These are phyloP conservation scores for Chauna torquata DNA, from an alignment of 2,113 vertebrate genomes.

Conservation along the genomic window DNA sequence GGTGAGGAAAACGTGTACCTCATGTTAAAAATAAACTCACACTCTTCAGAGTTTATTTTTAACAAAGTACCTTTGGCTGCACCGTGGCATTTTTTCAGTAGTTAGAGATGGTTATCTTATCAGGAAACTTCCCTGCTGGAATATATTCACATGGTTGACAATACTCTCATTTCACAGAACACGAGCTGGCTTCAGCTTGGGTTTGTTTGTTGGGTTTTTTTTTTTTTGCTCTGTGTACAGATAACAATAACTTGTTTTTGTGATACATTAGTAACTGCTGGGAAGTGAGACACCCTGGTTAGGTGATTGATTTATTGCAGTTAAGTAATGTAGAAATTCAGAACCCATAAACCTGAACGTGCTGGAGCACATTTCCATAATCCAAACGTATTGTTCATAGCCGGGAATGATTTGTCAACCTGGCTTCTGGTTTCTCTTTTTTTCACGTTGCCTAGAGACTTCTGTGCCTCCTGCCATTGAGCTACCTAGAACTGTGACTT, in stretches of 20 bases:
- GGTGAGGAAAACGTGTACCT: background rate
- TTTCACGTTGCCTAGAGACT: background rate
- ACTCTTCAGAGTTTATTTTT: background rate
- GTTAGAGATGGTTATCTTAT: background rate
- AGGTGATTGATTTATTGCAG: background rate
- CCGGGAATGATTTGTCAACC: background rate
- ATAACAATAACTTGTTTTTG: background rate
- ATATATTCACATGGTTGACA: background rate
- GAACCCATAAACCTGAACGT: background rate
- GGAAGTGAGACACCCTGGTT: background rate
- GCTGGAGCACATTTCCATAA: constrained; percentile 13
- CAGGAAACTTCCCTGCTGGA: background rate
- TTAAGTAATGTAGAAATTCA: background rate
- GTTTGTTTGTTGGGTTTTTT: background rate
- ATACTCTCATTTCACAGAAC: background rate
- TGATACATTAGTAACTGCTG: background rate
- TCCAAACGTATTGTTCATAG: background rate
- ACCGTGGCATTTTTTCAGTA: background rate
- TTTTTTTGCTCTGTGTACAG: background rate
- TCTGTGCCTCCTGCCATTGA: background rate
- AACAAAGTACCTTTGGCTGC: background rate
- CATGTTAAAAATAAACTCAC: background rate
- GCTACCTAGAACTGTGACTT: background rate
- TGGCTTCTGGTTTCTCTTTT: background rate
- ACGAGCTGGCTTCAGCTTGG: background rate